Base-by-base conservation (phyloP, 2,113 vertebrate genomes). In the Motacilla tschutschensis region DNA sequence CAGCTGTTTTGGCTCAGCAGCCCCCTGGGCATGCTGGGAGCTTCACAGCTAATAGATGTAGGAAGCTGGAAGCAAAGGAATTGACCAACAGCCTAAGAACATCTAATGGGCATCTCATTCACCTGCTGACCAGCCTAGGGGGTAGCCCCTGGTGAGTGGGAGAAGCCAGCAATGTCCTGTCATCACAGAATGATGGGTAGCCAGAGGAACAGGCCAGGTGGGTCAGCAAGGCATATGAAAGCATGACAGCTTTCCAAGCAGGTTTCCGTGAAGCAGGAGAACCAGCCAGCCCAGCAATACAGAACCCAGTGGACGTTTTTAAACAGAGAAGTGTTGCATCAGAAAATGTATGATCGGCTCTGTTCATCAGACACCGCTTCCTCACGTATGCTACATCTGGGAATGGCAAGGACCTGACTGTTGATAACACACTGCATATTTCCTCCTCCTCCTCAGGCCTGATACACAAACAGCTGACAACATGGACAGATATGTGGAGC, bases 251-350 rank as follows among this genome's bases (percentile, higher is more conserved):
- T 90, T 93, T 94, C 64, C 89, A 89, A 94, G 91, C 93, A 94
- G 89, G 91, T 91, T 92, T 83, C 54, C 58, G 1, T 75, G 70
- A 92, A 87, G 93, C 43, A 54, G 91, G 91, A 92, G 89, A 95
- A 94, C 93, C 87, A 91, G 94, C 62, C 85, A 89, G 60, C 91
- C 93, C 79, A 91, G 93, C 87, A 94, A 43, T 28, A 46, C 62
- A 78, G 54, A 92, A 90, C 44, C 64, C 64, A 90, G 78, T 88
- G 87, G 66, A 72, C 74, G 44, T 58, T 86, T 91, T 83, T 28
- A 35, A 79, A 73, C 14, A 6, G 26, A 80, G 83, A 88, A 88
- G 17, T 10, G 35, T 93, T 94, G 88, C 94, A 67, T 91, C 93
- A 94, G 84, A 88, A 85, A 73, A 80, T 4, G 19, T n/a, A 38